phyloP scores from a whole-genome alignment of 2,797 vertebrate species.

The Sternotherus odoratus region DNA sequence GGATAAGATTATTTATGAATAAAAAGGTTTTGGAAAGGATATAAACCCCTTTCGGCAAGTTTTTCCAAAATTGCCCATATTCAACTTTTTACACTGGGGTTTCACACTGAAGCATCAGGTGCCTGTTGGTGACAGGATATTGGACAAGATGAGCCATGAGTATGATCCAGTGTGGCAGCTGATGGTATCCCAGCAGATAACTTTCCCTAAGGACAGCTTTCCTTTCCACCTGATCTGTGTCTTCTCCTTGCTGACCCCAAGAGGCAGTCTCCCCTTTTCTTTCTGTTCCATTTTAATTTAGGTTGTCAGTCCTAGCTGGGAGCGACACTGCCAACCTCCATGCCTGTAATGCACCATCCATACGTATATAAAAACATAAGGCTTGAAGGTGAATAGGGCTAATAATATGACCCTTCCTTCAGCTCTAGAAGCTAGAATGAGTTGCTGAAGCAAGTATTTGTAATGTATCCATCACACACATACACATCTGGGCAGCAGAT shows the following conservation, averaged over 20 bases:
- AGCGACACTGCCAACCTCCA: neutral
- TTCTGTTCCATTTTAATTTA: neutral
- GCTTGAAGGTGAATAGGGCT: neutral
- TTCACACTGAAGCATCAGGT: neutral
- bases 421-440: neutral
- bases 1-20: neutral
- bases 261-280: neutral
- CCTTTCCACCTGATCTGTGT: neutral
- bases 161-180: neutral
- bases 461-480: neutral
- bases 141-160: neutral
- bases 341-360: neutral
- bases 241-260: neutral
- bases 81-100: neutral
- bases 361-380: neutral
- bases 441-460: neutral
- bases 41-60: neutral
- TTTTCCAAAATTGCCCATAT: neutral
- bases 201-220: neutral
- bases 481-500: neutral
- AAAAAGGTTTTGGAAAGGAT: neutral
- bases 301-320: neutral
- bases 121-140: neutral
- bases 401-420: neutral
- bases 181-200: neutral